Percentiles rank a stretch among this genome's conserved stretches.
These are phyloP conservation scores for Phymanthus crucifer DNA, from an alignment of 92 coral and sea anemone genomes.

Conservation along the genomic window DNA sequence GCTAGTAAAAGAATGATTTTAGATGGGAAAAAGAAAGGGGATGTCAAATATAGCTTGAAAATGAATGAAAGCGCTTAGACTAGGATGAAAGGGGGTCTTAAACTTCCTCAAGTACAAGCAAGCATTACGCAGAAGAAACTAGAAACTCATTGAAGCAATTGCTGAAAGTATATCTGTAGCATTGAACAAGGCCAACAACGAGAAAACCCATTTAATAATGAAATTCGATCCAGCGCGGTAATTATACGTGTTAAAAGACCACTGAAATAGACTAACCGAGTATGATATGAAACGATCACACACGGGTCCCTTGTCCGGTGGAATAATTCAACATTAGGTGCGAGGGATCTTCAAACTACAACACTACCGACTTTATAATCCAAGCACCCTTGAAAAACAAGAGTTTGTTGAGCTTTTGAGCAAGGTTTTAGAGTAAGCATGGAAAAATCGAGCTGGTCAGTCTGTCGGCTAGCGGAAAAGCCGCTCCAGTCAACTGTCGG, in stretches of 20 bases:
- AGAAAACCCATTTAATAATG: slow-evolving; percentile 31
- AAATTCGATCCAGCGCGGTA: slow-evolving; percentile 56
- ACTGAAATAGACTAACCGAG: slow-evolving; percentile 16
- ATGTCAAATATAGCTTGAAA: slow-evolving; percentile 7
- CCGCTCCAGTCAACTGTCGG: slow-evolving; percentile 80
- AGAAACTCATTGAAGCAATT: neutral
- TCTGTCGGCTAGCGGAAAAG: slow-evolving; percentile 53
- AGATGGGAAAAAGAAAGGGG: neutral
- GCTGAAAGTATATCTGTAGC: neutral
- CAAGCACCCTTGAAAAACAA: slow-evolving; percentile 1
- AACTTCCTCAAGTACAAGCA: neutral
- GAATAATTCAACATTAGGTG: slow-evolving; percentile 26
- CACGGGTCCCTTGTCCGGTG: slow-evolving; percentile 7
- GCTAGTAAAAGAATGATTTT: neutral
- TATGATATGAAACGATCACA: slow-evolving; percentile 11
- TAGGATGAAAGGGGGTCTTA: neutral
- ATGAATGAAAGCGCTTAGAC: slow-evolving; percentile 33
- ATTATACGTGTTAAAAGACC: slow-evolving; percentile 67
- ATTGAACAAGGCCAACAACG: slow-evolving; percentile 2
- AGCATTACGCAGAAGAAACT: neutral
- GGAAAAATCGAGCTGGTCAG: slow-evolving; percentile 7
- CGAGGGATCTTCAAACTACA: neutral
- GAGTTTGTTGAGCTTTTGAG: slow-evolving; percentile 14
- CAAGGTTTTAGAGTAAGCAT: neutral
- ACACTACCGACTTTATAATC: slow-evolving; percentile 4